These are phyloP conservation scores for Polyodon spathula DNA, from an alignment of 2,113 vertebrate genomes.

Conservation along the genomic window DNA sequence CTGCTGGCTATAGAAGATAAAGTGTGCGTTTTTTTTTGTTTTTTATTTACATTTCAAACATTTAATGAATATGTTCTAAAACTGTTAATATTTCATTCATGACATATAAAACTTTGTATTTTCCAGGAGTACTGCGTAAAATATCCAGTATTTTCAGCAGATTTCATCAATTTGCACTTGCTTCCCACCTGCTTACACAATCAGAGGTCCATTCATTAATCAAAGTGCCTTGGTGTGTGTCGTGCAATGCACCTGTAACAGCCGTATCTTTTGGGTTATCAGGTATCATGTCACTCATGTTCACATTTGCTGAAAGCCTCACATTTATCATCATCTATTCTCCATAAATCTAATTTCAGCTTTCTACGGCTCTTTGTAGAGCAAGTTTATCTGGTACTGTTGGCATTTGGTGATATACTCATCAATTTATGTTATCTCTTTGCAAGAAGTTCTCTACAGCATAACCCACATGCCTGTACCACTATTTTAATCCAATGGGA, in stretches of 20 bases:
- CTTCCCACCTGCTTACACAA: background rate
- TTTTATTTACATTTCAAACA: no score
- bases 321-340: slow-evolving; percentile 14
- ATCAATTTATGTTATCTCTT: background rate
- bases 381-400: background rate
- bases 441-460: background rate
- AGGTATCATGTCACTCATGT: slow-evolving; percentile 5
- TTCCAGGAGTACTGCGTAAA: no score
- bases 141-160: background rate
- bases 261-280: slow-evolving; percentile 13
- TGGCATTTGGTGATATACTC: background rate
- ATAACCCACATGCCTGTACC: background rate
- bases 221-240: background rate
- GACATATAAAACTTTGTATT: no score
- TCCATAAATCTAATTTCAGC: slow-evolving; percentile 3
- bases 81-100: no score
- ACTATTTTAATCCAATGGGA: slow-evolving; percentile 11
- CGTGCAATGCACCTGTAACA: background rate
- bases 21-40: no score
- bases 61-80: no score
- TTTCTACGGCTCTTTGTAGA: background rate
- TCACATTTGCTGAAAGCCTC: background rate
- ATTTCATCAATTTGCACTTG: background rate
- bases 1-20: no score
- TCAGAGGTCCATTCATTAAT: slow-evolving; percentile 7